These are phyloP conservation scores for Apis cerana DNA, from an alignment of 1,140 invertebrate species.

Conservation along the genomic window DNA sequence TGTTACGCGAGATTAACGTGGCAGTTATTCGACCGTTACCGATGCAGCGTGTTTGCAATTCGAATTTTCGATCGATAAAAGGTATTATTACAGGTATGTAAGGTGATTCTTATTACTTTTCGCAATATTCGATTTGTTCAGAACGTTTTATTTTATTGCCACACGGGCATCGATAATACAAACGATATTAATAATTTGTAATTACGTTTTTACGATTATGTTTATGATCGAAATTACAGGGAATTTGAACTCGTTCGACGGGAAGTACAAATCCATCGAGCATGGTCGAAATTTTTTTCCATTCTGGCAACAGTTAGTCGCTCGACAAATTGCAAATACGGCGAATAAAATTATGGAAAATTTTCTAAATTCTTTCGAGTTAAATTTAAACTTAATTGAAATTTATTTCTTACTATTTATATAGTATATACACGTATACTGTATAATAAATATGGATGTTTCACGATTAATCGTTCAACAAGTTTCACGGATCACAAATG, in stretches of 20 bases:
- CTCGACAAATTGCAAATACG: no score
- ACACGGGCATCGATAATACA: no score
- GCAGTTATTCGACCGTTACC: constrained; percentile 19
- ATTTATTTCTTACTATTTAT: no score
- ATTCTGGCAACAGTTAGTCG: no score
- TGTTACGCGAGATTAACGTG: constrained; percentile 6
- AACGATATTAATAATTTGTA: background rate
- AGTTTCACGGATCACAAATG: no score
- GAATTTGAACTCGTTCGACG: background rate
- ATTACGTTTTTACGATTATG: background rate
- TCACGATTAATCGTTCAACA: no score
- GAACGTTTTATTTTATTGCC: background rate
- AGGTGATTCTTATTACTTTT: background rate
- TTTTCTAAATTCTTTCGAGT: no score
- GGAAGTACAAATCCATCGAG: background rate
- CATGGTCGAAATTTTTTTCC: background rate
- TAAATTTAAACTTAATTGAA: no score
- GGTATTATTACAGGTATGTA: background rate
- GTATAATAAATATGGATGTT: no score
- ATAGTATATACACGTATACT: no score
- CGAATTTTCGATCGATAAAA: constrained; percentile 5
- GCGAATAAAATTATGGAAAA: no score
- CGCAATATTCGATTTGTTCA: background rate
- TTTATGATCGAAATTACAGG: background rate
- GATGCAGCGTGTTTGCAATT: constrained; percentile 18